Conservation (phyloP, 1,140 invertebrate genomes). For the Drosophila repleta region DNA sequence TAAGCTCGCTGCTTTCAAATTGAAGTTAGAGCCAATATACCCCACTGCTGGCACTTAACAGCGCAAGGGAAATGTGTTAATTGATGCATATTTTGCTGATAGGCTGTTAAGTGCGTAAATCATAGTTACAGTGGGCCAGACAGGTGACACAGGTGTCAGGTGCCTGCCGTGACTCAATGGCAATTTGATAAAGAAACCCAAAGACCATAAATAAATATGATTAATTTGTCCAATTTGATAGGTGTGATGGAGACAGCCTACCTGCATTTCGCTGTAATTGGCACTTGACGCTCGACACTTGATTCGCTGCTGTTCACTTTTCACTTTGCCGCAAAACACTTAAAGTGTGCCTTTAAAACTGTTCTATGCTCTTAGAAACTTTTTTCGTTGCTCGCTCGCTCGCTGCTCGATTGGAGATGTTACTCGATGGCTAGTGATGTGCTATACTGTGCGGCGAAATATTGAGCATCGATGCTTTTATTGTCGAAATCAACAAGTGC, state of each 20-base stretch:
- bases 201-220: background rate
- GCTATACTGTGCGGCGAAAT: slow-evolving; percentile 73
- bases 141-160: slow-evolving; percentile 37
- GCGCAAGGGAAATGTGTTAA: background rate
- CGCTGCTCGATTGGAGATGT: slow-evolving; percentile 59
- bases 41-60: background rate
- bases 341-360: background rate
- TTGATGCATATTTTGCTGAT: background rate
- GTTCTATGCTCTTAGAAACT: background rate
- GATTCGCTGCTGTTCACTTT: background rate
- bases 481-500: slow-evolving; percentile 73
- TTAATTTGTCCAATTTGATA: background rate
- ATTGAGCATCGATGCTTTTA: slow-evolving; percentile 76
- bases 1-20: too few species aligned
- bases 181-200: slow-evolving; percentile 1
- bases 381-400: slow-evolving; percentile 11
- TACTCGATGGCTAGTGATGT: slow-evolving; percentile 60
- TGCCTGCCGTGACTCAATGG: slow-evolving; percentile 16
- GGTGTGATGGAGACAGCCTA: background rate
- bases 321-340: slow-evolving; percentile 5
- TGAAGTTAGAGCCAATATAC: background rate
- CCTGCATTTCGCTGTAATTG: slow-evolving; percentile 2
- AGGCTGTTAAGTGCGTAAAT: slow-evolving; percentile 13
- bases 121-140: background rate
- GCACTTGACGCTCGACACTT: background rate